A percentile compares a stretch with the other conserved stretches of the same genome.
phyloP scores from a whole-genome alignment of 2,113 vertebrate genomes.

The Rhabdornis inornatus region DNA sequence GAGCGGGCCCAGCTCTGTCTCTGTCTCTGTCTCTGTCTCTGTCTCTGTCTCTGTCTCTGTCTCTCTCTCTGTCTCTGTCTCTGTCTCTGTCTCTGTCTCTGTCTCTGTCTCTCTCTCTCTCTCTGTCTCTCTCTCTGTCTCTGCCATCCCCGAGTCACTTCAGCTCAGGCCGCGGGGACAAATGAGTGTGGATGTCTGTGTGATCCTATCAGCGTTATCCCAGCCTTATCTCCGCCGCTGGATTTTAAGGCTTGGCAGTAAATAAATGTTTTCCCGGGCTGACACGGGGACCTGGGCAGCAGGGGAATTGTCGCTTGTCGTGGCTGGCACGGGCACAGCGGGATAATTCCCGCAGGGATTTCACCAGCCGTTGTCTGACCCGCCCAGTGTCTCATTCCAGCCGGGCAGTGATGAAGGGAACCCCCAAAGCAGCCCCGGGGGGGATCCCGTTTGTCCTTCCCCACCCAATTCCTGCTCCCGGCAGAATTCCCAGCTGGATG shows the following conservation, averaged over 20 bases:
- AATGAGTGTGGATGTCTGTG: constrained; percentile 51
- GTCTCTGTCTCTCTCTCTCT: too few relatives aligned
- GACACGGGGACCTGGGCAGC: neutral
- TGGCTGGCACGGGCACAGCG: neutral
- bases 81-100: too few relatives aligned
- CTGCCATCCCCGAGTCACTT: neutral
- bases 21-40: too few relatives aligned
- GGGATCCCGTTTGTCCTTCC: neutral
- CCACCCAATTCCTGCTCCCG: fast-evolving
- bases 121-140: too few relatives aligned
- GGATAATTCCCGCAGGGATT: neutral
- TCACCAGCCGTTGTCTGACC: neutral
- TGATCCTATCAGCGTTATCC: constrained; percentile 25
- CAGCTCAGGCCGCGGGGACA: neutral
- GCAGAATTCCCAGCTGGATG: neutral
- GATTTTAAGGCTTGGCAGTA: constrained; percentile 41
- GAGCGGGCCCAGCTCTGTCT: too few relatives aligned
- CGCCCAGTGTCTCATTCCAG: neutral
- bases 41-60: too few relatives aligned
- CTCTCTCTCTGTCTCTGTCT: too few relatives aligned
- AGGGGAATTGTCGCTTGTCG: neutral
- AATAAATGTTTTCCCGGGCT: neutral
- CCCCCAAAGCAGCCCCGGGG: neutral
- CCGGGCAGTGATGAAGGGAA: neutral
- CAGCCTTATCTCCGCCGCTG: neutral